Conservation (phyloP, 2,113 vertebrate genomes). For the Vidua chalybeata region DNA sequence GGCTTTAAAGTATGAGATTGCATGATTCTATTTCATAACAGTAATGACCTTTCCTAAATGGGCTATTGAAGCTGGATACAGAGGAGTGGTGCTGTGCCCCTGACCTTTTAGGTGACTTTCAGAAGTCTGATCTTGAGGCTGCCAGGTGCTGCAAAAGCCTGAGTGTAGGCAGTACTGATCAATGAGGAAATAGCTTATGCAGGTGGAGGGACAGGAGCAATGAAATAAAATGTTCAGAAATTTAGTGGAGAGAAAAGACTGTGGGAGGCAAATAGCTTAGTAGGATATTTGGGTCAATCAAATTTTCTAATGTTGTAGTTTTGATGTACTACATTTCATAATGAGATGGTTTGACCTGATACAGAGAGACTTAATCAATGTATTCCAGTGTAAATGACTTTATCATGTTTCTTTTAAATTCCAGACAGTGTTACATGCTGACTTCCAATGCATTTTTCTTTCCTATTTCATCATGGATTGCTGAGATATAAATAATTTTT, state of each 20-base stretch:
- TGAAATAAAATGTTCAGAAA: neutral
- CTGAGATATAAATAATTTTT: conserved; percentile 52
- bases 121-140: neutral
- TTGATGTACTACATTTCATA: conserved; percentile 51
- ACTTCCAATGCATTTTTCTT: neutral
- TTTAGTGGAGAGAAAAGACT: neutral
- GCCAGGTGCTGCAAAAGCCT: neutral
- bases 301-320: conserved; percentile 45
- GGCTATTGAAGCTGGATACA: neutral
- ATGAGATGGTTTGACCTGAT: conserved; percentile 53
- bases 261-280: neutral
- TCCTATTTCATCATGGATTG: neutral
- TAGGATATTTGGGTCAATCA: neutral
- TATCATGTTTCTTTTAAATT: neutral
- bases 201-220: neutral
- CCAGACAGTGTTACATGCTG: neutral
- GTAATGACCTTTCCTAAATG: neutral
- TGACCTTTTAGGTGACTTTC: neutral
- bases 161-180: neutral
- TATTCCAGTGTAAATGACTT: neutral
- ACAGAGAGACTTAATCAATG: conserved; percentile 17
- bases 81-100: neutral
- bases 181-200: neutral
- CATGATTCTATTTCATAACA: neutral
- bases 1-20: neutral